Conservation (phyloP, 2,797 vertebrate genomes). For the Acanthornis magna region DNA sequence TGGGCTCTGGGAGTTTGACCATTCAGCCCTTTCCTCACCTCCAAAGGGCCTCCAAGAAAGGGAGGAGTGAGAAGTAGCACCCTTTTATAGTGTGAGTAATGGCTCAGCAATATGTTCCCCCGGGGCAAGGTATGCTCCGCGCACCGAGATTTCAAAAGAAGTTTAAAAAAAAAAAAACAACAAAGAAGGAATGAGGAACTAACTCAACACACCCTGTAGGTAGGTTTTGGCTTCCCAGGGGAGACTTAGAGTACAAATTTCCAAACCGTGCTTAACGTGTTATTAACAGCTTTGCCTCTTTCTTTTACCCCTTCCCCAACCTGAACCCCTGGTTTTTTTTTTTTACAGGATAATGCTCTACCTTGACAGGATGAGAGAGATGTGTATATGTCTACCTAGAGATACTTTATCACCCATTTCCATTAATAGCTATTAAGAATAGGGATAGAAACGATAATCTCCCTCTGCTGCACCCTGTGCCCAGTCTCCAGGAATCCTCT, state of each 20-base stretch:
- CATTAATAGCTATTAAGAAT: constrained; percentile 25
- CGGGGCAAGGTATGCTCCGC: constrained; percentile 1
- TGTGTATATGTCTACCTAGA: background rate
- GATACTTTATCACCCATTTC: constrained; percentile 7
- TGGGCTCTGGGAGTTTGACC: background rate
- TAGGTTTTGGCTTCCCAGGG: constrained; percentile 5
- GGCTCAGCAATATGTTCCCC: constrained; percentile 1
- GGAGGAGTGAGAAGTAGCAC: background rate
- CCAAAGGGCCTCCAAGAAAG: background rate
- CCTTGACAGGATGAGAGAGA: background rate
- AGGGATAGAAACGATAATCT: background rate
- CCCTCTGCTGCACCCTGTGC: background rate
- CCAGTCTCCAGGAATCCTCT: constrained; percentile 24
- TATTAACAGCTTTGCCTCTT: background rate
- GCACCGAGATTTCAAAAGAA: constrained; percentile 6
- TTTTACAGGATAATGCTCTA: background rate
- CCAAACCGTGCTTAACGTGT: background rate
- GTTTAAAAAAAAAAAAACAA: background rate
- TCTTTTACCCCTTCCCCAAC: background rate
- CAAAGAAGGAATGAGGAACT: constrained; percentile 43
- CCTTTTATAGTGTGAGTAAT: constrained; percentile 10
- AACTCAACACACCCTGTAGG: constrained; percentile 19
- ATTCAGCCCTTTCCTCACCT: background rate
- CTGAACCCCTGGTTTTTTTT: background rate
- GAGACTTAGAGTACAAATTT: background rate